phyloP scores from a whole-genome alignment of 2,888 invertebrate species.

The Tolmerus cingulatus region DNA sequence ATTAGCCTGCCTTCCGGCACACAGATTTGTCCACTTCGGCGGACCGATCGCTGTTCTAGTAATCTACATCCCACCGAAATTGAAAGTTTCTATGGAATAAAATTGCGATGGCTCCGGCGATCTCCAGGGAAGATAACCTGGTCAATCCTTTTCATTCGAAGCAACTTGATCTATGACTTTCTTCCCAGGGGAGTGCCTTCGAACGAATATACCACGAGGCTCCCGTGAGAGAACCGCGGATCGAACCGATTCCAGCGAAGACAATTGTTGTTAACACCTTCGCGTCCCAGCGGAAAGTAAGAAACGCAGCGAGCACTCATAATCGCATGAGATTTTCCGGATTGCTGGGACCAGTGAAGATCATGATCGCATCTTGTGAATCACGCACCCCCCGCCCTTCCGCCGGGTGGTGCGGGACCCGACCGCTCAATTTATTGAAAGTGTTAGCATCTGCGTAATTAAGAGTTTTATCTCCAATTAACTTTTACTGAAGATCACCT shows the following conservation, averaged over 20 bases:
- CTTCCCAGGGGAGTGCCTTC: slow-evolving; percentile 1
- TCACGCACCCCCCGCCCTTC: not conserved
- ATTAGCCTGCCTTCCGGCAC: not conserved
- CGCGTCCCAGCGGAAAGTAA: not conserved
- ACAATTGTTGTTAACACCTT: slow-evolving; percentile 20
- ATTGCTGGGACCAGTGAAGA: slow-evolving; percentile 17
- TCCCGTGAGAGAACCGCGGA: slow-evolving; percentile 13
- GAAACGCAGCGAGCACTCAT: not conserved
- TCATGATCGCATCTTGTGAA: slow-evolving; percentile 36
- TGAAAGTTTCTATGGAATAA: not conserved
- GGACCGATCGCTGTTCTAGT: not conserved
- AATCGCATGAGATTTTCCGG: slow-evolving; percentile 25
- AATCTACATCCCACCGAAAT: slow-evolving; percentile 9
- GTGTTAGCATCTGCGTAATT: slow-evolving; percentile 15
- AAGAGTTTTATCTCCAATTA: not conserved
- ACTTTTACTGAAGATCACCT: slow-evolving; percentile 17
- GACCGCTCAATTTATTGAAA: not conserved
- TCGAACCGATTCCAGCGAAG: not conserved
- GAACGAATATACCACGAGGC: slow-evolving; percentile 10
- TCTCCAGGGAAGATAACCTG: not conserved
- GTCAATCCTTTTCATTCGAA: slow-evolving; percentile 17
- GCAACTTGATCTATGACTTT: slow-evolving; percentile 30
- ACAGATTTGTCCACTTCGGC: not conserved
- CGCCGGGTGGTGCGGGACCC: not conserved
- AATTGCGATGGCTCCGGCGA: not conserved